Conservation (phyloP, 1,140 invertebrate genomes). For the Araneus ventricosus region DNA sequence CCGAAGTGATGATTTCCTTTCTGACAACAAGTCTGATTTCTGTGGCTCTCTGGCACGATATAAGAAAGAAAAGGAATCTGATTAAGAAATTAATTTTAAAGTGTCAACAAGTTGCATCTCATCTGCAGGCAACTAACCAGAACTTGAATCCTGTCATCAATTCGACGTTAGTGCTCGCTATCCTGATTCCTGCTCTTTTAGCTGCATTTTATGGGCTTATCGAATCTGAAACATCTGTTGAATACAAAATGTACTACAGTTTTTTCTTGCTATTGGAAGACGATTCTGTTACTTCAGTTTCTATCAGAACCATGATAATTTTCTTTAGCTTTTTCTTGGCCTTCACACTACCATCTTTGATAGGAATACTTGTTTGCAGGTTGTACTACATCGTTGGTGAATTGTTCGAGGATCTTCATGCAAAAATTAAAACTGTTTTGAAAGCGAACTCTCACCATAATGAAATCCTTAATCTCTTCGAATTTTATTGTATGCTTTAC, state of each 20-base stretch:
- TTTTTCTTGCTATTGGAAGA: neutral
- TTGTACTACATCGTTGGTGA: neutral
- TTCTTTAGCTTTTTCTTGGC: neutral
- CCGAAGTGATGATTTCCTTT: neutral
- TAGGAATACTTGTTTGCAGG: neutral
- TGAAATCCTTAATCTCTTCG: neutral
- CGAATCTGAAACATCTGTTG: neutral
- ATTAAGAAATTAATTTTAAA: neutral
- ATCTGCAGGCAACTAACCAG: neutral
- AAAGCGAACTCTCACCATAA: neutral
- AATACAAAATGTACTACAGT: neutral
- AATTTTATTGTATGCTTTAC: neutral
- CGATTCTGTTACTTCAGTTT: neutral
- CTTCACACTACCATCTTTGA: neutral
- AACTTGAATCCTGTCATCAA: neutral
- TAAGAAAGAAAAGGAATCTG: neutral
- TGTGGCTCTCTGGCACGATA: neutral
- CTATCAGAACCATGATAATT: neutral
- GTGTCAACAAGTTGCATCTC: neutral
- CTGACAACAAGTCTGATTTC: neutral
- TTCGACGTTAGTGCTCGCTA: neutral
- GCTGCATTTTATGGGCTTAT: neutral
- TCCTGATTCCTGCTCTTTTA: neutral
- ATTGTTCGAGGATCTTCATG: neutral
- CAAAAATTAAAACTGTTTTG: neutral